These are phyloP conservation scores for Lepilemur septentrionalis DNA, from an alignment of 2,797 vertebrate species.

Conservation along the genomic window DNA sequence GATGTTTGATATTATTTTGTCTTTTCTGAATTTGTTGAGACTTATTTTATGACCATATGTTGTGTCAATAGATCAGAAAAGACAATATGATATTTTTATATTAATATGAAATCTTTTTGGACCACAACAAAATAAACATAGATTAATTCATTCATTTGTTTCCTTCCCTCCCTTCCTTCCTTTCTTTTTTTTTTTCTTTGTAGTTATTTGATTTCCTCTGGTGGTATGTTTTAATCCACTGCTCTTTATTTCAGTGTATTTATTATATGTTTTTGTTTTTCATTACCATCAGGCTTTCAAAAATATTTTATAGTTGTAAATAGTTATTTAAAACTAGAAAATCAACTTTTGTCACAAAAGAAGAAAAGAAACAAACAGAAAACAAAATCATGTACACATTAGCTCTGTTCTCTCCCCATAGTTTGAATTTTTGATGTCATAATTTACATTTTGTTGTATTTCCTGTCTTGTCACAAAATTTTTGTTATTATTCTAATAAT, in stretches of 20 bases:
- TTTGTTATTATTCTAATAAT: background rate
- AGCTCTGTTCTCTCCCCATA: background rate
- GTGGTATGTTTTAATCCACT: background rate
- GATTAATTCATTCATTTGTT: no score
- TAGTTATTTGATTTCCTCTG: background rate
- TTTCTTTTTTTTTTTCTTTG: background rate
- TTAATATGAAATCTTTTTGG: no score
- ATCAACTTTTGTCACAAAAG: background rate
- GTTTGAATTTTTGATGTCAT: background rate
- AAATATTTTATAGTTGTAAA: background rate
- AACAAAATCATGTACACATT: background rate
- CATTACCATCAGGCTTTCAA: background rate
- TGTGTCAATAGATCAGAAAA: no score
- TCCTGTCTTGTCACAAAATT: background rate
- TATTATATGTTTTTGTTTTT: background rate
- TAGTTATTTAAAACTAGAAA: background rate
- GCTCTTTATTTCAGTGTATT: background rate
- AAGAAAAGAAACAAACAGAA: background rate
- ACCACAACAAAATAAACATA: no score
- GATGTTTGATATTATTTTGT: background rate
- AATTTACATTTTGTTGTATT: background rate
- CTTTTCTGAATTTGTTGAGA: background rate
- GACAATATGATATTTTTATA: no score
- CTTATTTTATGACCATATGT: background rate
- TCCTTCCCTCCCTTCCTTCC: background rate